Evolutionary conservation across 2,797 vertebrate genomes (phyloP).

Genomic region (Mastacembelus armatus): DNA sequence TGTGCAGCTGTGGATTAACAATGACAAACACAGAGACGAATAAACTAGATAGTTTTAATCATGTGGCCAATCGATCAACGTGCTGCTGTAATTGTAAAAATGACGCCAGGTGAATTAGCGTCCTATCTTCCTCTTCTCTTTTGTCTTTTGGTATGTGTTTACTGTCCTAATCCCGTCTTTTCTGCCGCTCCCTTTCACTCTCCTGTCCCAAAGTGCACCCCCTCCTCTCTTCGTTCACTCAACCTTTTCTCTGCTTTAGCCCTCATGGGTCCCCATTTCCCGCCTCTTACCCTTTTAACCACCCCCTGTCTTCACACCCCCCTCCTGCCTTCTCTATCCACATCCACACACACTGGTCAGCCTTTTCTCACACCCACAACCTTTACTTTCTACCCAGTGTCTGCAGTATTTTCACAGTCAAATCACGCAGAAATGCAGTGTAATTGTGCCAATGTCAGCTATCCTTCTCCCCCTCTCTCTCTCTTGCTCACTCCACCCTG

Average conservation of each 20-base stretch:
- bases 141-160: conserved; percentile 37
- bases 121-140: conserved; percentile 38
- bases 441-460: conserved; percentile 74
- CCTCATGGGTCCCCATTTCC: conserved; percentile 66
- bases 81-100: conserved; percentile 52
- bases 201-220: conserved; percentile 51
- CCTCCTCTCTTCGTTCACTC: conserved; percentile 50
- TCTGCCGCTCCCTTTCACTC: conserved; percentile 52
- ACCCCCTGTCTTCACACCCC: conserved; percentile 50
- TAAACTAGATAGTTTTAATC: conserved; percentile 32
- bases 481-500: conserved; percentile 38
- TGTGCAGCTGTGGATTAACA: conserved; percentile 20
- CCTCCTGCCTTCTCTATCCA: conserved; percentile 27
- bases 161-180: conserved; percentile 42
- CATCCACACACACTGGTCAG: conserved; percentile 26
- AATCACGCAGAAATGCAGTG: conserved; percentile 81
- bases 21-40: conserved; percentile 13
- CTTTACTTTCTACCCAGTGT: conserved; percentile 31
- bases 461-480: conserved; percentile 39
- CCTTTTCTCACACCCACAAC: conserved; percentile 29
- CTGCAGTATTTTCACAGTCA: conserved; percentile 72
- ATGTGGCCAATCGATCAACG: conserved; percentile 44
- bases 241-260: conserved; percentile 58
- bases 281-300: conserved; percentile 68
- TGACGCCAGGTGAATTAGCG: conserved; percentile 68